Conservation (phyloP, 2,888 invertebrate species). For the Epistrophe grossulariae region DNA sequence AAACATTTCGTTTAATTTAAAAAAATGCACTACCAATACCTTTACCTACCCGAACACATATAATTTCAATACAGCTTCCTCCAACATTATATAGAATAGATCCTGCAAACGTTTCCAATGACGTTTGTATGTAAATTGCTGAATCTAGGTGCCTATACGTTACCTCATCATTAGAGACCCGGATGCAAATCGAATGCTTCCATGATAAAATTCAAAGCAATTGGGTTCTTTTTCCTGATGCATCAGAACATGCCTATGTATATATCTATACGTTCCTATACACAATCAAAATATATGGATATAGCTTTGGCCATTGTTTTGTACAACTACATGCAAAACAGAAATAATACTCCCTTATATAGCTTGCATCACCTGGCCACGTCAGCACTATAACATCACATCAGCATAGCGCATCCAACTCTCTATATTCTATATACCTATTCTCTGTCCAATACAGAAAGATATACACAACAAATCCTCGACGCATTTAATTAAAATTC, state of each 20-base stretch:
- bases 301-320: conserved; percentile 19
- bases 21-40: too few species aligned
- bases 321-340: not conserved
- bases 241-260: too few species aligned
- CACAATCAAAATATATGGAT: not conserved
- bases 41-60: too few species aligned
- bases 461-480: conserved; percentile 65
- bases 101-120: too few species aligned
- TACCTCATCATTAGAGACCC: conserved; percentile 20
- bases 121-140: too few species aligned
- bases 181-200: conserved; percentile 26
- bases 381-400: not conserved
- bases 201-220: conserved; percentile 22
- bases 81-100: too few species aligned
- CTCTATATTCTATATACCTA: not conserved
- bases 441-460: not conserved
- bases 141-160: not conserved
- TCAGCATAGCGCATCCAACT: not conserved
- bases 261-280: not conserved
- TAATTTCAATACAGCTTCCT: too few species aligned
- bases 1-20: too few species aligned
- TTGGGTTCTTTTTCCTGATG: not conserved
- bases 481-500: conserved; percentile 76
- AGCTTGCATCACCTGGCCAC: not conserved
- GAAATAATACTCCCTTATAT: not conserved